These are phyloP conservation scores for Balanococcus diminutus DNA, from an alignment of 2,888 invertebrate genomes.

Conservation along the genomic window DNA sequence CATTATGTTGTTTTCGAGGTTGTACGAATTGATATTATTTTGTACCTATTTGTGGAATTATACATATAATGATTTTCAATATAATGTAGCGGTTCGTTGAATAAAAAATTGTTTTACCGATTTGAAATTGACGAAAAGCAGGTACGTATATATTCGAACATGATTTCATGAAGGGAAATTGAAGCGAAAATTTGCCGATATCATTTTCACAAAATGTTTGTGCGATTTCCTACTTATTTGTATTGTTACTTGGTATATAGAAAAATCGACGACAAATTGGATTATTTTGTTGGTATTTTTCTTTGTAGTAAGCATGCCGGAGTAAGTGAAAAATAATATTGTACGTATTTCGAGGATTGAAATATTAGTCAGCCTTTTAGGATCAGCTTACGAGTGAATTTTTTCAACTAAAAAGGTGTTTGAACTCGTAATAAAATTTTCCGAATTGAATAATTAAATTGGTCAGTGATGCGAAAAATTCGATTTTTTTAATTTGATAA, in stretches of 20 bases:
- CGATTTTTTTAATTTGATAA: not conserved
- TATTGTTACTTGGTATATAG: not conserved
- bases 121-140: not conserved
- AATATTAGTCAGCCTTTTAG: not conserved
- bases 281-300: not conserved
- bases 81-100: not conserved
- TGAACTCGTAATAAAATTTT: no score
- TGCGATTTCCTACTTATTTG: not conserved
- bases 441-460: no score
- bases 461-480: no score
- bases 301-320: not conserved
- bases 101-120: not conserved
- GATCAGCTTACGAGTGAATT: not conserved
- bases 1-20: not conserved
- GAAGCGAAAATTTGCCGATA: not conserved
- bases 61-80: not conserved
- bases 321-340: not conserved
- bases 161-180: not conserved
- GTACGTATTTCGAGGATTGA: not conserved
- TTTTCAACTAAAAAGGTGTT: not conserved
- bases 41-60: not conserved
- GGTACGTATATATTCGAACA: not conserved
- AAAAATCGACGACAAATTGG: not conserved
- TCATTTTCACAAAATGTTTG: not conserved
- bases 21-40: not conserved